These are phyloP conservation scores for Delphinapterus leucas DNA, from an alignment of 2,113 vertebrate species.

Conservation along the genomic window DNA sequence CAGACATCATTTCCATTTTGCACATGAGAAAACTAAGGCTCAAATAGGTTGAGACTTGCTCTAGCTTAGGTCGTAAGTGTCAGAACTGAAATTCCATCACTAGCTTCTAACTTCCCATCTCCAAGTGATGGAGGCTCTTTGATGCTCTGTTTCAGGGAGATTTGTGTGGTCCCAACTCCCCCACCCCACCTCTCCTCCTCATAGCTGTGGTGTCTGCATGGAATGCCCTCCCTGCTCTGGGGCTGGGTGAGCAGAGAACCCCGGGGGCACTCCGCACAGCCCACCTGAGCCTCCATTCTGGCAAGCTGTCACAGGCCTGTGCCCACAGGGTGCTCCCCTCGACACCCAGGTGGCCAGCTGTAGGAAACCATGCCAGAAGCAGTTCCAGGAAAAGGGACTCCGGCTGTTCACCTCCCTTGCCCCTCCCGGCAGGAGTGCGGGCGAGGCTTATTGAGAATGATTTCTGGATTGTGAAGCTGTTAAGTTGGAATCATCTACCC, in stretches of 20 bases:
- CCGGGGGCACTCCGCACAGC: neutral
- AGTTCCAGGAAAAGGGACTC: neutral
- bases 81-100: neutral
- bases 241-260: neutral
- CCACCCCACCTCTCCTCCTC: neutral
- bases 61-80: neutral
- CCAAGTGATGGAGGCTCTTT: neutral
- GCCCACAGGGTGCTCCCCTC: fast-evolving
- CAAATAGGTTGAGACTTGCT: neutral
- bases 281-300: neutral
- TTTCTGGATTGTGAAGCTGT: neutral
- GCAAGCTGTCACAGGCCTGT: neutral
- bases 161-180: neutral
- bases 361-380: neutral
- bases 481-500: neutral
- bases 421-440: neutral
- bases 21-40: neutral
- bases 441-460: neutral
- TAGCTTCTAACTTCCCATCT: neutral
- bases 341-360: neutral
- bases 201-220: neutral
- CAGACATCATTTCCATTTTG: neutral
- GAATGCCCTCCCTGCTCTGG: neutral
- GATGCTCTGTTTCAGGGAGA: neutral
- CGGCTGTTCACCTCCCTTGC: neutral